Conservation (phyloP, 2,113 vertebrate genomes). For the Myrmecobius fasciatus region DNA sequence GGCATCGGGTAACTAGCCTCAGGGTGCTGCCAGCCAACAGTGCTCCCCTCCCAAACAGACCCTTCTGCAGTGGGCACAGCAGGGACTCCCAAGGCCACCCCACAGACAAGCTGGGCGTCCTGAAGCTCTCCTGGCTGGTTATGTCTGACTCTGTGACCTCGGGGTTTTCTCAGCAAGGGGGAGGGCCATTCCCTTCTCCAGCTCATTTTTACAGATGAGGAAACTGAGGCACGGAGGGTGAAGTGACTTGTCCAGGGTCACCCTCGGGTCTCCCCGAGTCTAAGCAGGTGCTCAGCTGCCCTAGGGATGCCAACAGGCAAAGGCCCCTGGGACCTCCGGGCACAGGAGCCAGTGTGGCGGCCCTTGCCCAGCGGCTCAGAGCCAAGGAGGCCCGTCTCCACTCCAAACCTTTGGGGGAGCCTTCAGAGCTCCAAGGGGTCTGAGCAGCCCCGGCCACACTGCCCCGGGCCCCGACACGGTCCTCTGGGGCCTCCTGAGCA, state of each 20-base stretch:
- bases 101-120: too few relatives aligned
- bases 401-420: background rate
- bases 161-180: background rate
- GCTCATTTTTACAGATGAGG: background rate
- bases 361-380: too few relatives aligned
- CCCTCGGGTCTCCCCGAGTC: too few relatives aligned
- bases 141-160: background rate
- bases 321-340: too few relatives aligned
- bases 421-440: too few relatives aligned
- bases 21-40: background rate
- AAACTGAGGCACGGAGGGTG: background rate
- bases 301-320: too few relatives aligned
- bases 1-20: background rate
- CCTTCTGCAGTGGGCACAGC: too few relatives aligned
- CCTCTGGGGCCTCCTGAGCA: background rate
- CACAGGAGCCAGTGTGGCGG: too few relatives aligned
- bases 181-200: background rate
- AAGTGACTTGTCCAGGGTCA: background rate
- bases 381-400: background rate
- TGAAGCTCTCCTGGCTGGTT: too few relatives aligned
- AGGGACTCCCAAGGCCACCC: too few relatives aligned
- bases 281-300: background rate
- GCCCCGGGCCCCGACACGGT: fast-evolving
- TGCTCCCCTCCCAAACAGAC: too few relatives aligned
- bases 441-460: too few relatives aligned